Conservation (phyloP, 1,140 invertebrate genomes). For the Nephotettix cincticeps region DNA sequence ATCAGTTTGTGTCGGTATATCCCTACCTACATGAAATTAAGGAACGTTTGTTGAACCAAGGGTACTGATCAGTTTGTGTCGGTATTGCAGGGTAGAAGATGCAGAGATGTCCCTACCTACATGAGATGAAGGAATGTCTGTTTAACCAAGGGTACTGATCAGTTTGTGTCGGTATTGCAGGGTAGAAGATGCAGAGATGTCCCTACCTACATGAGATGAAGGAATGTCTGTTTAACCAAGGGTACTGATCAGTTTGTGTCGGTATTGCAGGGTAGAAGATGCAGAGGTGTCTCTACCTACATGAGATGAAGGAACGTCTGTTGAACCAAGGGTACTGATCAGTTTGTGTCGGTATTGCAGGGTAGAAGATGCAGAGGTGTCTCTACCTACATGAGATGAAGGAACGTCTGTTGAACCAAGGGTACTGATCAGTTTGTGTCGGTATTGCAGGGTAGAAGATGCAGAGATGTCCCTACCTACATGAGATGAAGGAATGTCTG, state of each 20-base stretch:
- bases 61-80: too few relatives aligned
- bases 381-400: slow-evolving; percentile 90
- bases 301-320: slow-evolving; percentile 88
- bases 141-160: slow-evolving; percentile 67
- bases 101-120: slow-evolving; percentile 86
- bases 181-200: slow-evolving; percentile 72
- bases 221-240: slow-evolving; percentile 73
- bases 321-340: slow-evolving; percentile 67
- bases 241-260: too few relatives aligned
- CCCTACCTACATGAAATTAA: slow-evolving; percentile 90
- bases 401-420: slow-evolving; percentile 73
- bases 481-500: slow-evolving; percentile 88
- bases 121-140: slow-evolving; percentile 88
- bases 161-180: too few relatives aligned
- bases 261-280: slow-evolving; percentile 50
- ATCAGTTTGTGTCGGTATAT: too few relatives aligned
- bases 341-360: too few relatives aligned
- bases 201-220: slow-evolving; percentile 90
- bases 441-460: too few relatives aligned
- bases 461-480: slow-evolving; percentile 86
- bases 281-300: slow-evolving; percentile 86
- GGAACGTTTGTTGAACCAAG: slow-evolving; percentile 73
- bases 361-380: slow-evolving; percentile 72
- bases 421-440: too few relatives aligned
- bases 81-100: slow-evolving; percentile 51